Evolutionary conservation across 92 coral and sea anemone species (phyloP), one percentile per base, ranked within the genome.

Genomic region (Ricordea florida): DNA sequence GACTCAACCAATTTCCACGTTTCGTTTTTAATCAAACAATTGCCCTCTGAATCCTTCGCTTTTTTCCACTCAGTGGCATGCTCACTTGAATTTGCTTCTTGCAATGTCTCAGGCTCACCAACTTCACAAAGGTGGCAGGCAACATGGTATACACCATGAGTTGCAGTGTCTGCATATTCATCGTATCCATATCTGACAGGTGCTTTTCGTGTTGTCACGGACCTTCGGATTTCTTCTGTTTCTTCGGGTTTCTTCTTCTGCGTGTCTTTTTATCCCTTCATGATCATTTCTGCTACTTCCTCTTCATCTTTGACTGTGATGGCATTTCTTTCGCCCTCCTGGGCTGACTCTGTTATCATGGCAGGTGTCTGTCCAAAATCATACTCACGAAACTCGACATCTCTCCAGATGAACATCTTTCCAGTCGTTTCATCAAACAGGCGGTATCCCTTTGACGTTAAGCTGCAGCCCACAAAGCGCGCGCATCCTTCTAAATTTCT

Each of bases 341-440:
- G 42, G 53, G 25, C 69, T 62, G 53, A 40, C 70, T 28, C 40
- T 11, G 53, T 42, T 5, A 55, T 63, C 40, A 62, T 22, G 49
- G 36, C 11, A 38, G 13, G 14, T 49, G 57, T 62, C 25, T 58
- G 67, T 10, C 81, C 69, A 10, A 81, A 62, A 25, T 65, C 68
- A 3, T 51, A 22, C 36, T 65, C 88, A 58, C 75, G 74, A 57
- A 82, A 82, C 22, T 56, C 55, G 3, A 68, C 85, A 69, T 76
- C 74, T 66, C 89, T 36, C 16, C 85, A 61, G 36, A 68, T 41
- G 51, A 55, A 68, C 73, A 84, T 61, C 72, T 43, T 84, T 25
- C 57, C 63, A 37, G 46, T 58, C 20, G 44, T 46, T 52, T 60
- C 67, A 53, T 83, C 79, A 57, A 34, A 83, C 36, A 83, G 74